Base-by-base conservation (phyloP, 2,888 invertebrate species). In the Pachycephus smyrnensis region DNA sequence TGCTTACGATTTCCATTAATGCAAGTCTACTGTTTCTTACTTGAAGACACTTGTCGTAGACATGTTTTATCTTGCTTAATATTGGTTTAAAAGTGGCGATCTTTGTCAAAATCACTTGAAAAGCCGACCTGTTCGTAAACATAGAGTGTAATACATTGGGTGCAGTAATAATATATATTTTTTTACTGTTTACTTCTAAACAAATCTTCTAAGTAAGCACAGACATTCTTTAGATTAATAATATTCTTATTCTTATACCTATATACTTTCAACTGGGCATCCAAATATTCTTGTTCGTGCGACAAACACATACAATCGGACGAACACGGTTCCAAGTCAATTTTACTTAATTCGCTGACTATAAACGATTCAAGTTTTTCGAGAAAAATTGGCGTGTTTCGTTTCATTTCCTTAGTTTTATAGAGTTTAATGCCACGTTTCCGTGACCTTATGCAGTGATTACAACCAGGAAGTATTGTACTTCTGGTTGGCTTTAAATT, bases 11-110 rank as follows among this genome's bases (percentile, higher is more conserved):
- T 73, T 79, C 78, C 81, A 78, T 82, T 40, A 80, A 71, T 68
- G 73, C 81, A 81, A 93, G 92, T 75, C 92, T 89, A 82, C 92
- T 87, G 87, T 93, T 88, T 82, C 93, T 88, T 76, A 92, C 85
- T 32, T 82, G 76, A 75, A 93, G 80, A 30, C 93, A 88, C 77
- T 89, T 88, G 81, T 93, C 93, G 80, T 93, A 93, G 0, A 92
- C 91, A 77, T 84, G 85, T 87, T 92, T 92, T 35, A 93, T 92
- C 78, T 91, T 87, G 55, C 74, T 82, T 1, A 93, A 86, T 69
- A 93, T 85, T 55, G 86, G 87, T 32, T 92, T 91, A 83, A 91
- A 92, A 1, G 93, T 92, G 11, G 90, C 83, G 73, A 92, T 88
- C 77, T 87, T 88, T 15, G 88, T 80, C 74, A 93, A 91, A 71